Conservation (phyloP, 2,888 invertebrate species). For the Fragum sueziense region DNA sequence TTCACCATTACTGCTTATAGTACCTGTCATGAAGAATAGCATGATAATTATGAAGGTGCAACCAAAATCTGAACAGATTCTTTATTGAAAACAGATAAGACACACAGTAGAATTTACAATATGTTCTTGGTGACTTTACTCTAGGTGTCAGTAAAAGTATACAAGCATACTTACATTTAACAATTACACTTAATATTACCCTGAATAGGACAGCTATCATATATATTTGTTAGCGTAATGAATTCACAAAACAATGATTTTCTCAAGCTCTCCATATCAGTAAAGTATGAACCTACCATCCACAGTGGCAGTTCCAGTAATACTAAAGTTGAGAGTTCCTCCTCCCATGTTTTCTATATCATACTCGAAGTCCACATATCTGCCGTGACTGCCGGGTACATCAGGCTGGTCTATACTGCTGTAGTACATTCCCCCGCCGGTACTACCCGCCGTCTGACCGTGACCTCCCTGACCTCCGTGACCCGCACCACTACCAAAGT, state of each 20-base stretch:
- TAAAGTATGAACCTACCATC: conserved; percentile 62
- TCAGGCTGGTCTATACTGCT: conserved; percentile 58
- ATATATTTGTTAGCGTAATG: no score
- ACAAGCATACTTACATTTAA: no score
- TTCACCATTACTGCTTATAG: conserved; percentile 66
- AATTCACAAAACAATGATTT: neutral
- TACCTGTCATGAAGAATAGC: conserved; percentile 56
- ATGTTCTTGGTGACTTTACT: no score
- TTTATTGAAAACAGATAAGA: no score
- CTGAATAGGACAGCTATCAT: no score
- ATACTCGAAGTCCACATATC: conserved; percentile 30
- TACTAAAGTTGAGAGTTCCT: conserved; percentile 64
- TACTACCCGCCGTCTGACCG: conserved; percentile 19
- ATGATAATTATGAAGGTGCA: no score
- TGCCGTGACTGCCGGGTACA: conserved; percentile 62
- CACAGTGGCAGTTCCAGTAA: conserved; percentile 48
- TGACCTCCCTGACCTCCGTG: conserved; percentile 72
- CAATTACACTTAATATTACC: no score
- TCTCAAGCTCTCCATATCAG: neutral
- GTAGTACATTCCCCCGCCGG: conserved; percentile 64
- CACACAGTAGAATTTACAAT: no score
- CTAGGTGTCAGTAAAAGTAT: no score
- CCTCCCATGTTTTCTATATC: conserved; percentile 57
- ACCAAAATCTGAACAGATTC: no score
- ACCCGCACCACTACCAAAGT: conserved; percentile 67